Percentiles rank a stretch among this genome's conserved stretches.
Conservation (phyloP, 1,140 invertebrate genomes). For the Ceratina japonica region DNA sequence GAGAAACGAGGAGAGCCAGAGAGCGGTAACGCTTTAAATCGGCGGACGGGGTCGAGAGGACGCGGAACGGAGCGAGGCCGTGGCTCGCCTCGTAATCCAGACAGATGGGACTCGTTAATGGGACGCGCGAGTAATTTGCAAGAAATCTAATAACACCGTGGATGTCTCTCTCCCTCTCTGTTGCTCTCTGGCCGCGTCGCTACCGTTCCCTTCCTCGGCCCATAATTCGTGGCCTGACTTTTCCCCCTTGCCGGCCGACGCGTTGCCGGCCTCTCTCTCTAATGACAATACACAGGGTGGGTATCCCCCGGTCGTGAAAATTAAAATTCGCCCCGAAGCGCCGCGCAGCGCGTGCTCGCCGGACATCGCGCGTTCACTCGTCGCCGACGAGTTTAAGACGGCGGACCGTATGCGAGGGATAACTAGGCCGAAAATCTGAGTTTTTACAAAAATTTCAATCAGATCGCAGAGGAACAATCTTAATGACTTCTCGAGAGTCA, state of each 20-base stretch:
- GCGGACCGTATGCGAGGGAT: neutral
- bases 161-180: slow-evolving; percentile 35
- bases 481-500: neutral
- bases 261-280: slow-evolving; percentile 57
- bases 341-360: neutral
- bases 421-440: too few relatives aligned
- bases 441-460: too few relatives aligned
- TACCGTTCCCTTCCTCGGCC: slow-evolving; percentile 24
- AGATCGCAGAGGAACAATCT: too few relatives aligned
- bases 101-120: slow-evolving; percentile 74
- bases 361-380: slow-evolving; percentile 40
- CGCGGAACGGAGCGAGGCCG: slow-evolving; percentile 44
- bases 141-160: slow-evolving; percentile 73
- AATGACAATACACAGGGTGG: slow-evolving; percentile 68
- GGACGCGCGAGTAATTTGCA: slow-evolving; percentile 73
- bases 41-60: slow-evolving; percentile 36
- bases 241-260: slow-evolving; percentile 35
- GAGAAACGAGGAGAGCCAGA: neutral
- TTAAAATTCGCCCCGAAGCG: slow-evolving; percentile 68
- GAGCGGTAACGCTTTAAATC: slow-evolving; percentile 58
- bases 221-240: slow-evolving; percentile 65
- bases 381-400: slow-evolving; percentile 31
- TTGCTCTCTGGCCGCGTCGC: neutral
- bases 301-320: slow-evolving; percentile 62
- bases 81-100: slow-evolving; percentile 66